Evolutionary conservation across 2,888 invertebrate species (phyloP).

Genomic region (Cheilosia impressa): DNA sequence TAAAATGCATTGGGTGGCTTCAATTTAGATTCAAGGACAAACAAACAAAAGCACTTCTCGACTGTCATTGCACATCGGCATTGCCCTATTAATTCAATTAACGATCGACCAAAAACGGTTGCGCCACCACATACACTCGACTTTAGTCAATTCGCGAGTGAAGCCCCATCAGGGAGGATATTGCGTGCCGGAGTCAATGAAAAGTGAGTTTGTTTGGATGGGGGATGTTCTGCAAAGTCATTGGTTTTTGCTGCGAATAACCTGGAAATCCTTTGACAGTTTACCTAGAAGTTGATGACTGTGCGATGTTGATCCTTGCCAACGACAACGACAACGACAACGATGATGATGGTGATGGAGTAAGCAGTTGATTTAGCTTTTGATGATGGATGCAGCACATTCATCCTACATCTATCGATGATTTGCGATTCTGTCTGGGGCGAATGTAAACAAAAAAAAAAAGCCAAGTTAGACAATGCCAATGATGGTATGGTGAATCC

Average conservation of each 20-base stretch:
- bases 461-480: slow-evolving; percentile 9
- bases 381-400: slow-evolving; percentile 30
- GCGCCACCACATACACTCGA: not conserved
- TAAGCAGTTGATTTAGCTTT: slow-evolving; percentile 32
- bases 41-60: not conserved
- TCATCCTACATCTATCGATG: slow-evolving; percentile 23
- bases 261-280: slow-evolving; percentile 67
- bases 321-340: slow-evolving; percentile 5
- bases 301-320: slow-evolving; percentile 48
- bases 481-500: slow-evolving; percentile 12
- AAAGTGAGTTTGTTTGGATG: not conserved
- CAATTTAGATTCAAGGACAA: too few species aligned
- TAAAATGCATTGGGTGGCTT: too few species aligned
- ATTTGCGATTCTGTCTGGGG: slow-evolving; percentile 21
- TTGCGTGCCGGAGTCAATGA: not conserved
- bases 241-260: slow-evolving; percentile 37
- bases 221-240: slow-evolving; percentile 2
- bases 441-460: slow-evolving; percentile 2
- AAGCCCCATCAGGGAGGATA: slow-evolving; percentile 30
- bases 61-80: not conserved
- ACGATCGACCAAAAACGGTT: not conserved
- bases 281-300: slow-evolving; percentile 56
- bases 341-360: slow-evolving; percentile 15
- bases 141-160: not conserved
- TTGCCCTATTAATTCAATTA: slow-evolving; percentile 43